Evolutionary conservation across 2,797 vertebrate species (phyloP), one percentile per base, ranked within the genome.

Genomic region (Fringilla coelebs): DNA sequence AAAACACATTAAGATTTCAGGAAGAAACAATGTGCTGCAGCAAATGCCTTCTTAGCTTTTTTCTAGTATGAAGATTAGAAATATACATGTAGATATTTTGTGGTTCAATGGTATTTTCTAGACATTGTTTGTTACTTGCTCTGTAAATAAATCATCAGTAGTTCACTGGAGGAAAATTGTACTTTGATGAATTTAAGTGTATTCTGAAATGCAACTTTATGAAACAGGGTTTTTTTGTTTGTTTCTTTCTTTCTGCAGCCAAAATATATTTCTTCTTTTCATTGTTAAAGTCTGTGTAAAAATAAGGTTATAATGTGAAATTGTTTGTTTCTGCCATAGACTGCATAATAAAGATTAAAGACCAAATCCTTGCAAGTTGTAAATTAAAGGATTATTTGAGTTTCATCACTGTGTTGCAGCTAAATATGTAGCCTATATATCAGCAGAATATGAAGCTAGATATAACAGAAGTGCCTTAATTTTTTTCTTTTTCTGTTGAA

Each of bases 71-170:
- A 96, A 86, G 89, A 85, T 89, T 83, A 93, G 63, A 84, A 95
- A 91, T 92, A 88, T 36, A 19, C 19, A 15, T 93, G 63, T 93
- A 91, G 75, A 85, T 90, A 94, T 89, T 71, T 85, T 72, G 73
- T 97, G 75, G 65, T 84, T 78, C 70, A 82, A 46, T 93, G 61
- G 51, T 77, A 90, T 96, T 97, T 97, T 97, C 62, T 94, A 95
- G 41, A 61, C 58, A 67, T 74, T 90, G 55, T 93, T 95, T 85
- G 84, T 85, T 92, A 91, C 73, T 85, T 94, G 57, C 60, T 93
- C 67, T 95, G 91, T 97, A 96, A 95, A 94, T 97, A 95, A 95
- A 85, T 86, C 29, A 48, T 89, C 48, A 43, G n/a, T 87, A 88
- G 57, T 54, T 91, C 89, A 70, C 32, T 10, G 57, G 29, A 28